Conservation (phyloP, 2,888 invertebrate genomes). For the Hyposoter didymator region DNA sequence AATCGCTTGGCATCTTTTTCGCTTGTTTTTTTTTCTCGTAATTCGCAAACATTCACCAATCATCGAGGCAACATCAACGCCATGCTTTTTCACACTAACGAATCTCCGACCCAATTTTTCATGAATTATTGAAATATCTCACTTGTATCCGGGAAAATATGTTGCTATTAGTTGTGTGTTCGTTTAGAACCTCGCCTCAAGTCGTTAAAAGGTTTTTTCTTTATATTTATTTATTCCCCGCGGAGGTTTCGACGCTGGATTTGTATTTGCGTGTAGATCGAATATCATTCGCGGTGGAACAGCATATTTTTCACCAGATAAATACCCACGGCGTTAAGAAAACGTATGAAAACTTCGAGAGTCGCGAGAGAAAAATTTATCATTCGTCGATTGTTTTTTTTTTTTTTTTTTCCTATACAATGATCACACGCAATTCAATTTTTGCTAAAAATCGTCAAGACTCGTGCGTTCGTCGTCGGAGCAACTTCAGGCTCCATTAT, state of each 20-base stretch:
- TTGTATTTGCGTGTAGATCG: conserved; percentile 27
- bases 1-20: conserved; percentile 1
- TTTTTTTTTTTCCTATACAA: neutral
- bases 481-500: neutral
- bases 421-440: neutral
- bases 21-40: conserved; percentile 19
- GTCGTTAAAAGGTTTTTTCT: conserved; percentile 36
- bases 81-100: conserved; percentile 56
- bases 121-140: conserved; percentile 59
- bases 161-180: conserved; percentile 22
- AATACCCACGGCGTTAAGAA: conserved; percentile 29
- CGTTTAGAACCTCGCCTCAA: conserved; percentile 29
- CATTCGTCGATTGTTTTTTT: conserved; percentile 27
- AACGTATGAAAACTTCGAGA: conserved; percentile 50
- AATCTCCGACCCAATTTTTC: conserved; percentile 65
- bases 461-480: neutral
- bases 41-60: conserved; percentile 66
- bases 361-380: conserved; percentile 45
- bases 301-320: conserved; percentile 48
- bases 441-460: neutral
- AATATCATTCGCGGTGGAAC: conserved; percentile 14
- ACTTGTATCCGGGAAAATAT: conserved; percentile 37
- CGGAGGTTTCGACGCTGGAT: conserved; percentile 20
- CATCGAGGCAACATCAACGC: conserved; percentile 62
- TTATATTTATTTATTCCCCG: conserved; percentile 15